Percentiles rank a stretch among this genome's conserved stretches.
Conservation (phyloP, 2,888 invertebrate genomes). For the Taphrorychus bicolor region DNA sequence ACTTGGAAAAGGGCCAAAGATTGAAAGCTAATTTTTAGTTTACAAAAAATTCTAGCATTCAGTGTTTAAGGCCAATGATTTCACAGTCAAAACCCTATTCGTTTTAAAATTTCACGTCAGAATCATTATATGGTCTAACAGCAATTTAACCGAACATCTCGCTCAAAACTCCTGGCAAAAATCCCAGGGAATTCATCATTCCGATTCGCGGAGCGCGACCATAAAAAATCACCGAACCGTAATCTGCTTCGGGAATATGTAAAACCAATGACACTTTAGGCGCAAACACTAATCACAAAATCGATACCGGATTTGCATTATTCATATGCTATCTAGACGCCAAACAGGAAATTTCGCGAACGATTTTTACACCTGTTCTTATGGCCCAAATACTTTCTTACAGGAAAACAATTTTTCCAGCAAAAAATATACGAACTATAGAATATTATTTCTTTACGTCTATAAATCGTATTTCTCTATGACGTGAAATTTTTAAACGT, state of each 20-base stretch:
- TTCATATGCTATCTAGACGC: slow-evolving; percentile 42
- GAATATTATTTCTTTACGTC: too few relatives aligned
- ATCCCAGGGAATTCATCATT: not conserved
- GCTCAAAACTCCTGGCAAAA: not conserved
- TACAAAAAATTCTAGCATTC: too few relatives aligned
- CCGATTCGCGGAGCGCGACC: not conserved
- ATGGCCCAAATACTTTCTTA: too few relatives aligned
- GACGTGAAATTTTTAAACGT: not conserved
- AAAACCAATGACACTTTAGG: slow-evolving; percentile 47
- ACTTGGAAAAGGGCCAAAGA: too few relatives aligned
- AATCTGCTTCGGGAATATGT: slow-evolving; percentile 19
- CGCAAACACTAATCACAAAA: slow-evolving; percentile 49
- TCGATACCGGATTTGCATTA: slow-evolving; percentile 49
- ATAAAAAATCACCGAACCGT: slow-evolving; percentile 1
- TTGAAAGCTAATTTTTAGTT: too few relatives aligned
- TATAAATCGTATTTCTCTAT: too few relatives aligned
- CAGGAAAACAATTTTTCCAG: too few relatives aligned
- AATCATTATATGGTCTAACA: not conserved
- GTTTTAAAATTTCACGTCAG: not conserved
- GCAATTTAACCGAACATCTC: not conserved
- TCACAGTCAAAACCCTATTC: too few relatives aligned
- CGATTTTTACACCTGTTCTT: too few relatives aligned
- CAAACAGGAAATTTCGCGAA: not conserved
- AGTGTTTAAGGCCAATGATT: too few relatives aligned
- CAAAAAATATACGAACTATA: too few relatives aligned